Base-by-base conservation (phyloP, 2,797 vertebrate genomes). In the Nannoperca australis region DNA sequence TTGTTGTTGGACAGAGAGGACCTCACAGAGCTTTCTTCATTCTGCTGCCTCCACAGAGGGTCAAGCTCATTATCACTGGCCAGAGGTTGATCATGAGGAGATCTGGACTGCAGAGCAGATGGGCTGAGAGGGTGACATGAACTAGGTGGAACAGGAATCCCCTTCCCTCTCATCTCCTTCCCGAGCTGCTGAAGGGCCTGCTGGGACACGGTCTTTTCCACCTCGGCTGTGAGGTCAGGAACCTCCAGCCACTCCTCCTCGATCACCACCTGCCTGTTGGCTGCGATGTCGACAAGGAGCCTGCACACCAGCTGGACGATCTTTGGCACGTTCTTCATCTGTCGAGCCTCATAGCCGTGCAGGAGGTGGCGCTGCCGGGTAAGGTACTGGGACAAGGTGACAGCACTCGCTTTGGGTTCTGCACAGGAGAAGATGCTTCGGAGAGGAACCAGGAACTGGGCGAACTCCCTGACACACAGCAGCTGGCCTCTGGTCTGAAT, bases 401-500 rank as follows among this genome's bases (percentile, higher is more conserved):
- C 95, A 0, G 96, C 87, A 1, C 96, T 94, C 0, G 94, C 95
- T 92, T 92, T 95, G 72, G 97, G 97, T 73, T 98, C 97, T 0
- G 96, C 96, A 55, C 95, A 96, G 0, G 97, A 95, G 69, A 99
- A 99, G 3, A 99, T 93, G 0, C 94, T 97, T 56, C 96, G 93
- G 42, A 99, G 95, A 1, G 98, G 98, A 44, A 96, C 95, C 64
- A 99, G 94, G 88, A 99, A 98, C 89, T 97, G 97, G 3, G 98
- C 96, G 50, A 99, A 99, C 84, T 99, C 97, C 62, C 97, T 91
- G 34, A 99, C 94, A 5, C 98, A 99, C 14, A 99, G 85, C 42
- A 99, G 88, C 91, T 99, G 98, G 54, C 97, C 98, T 81, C 98
- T 94, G 0, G 98, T 99, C 91, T 99, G 98, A 87, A 99, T 98